Percentiles rank a stretch among this genome's conserved stretches.
phyloP scores from a whole-genome alignment of 2,113 vertebrate species.

The Sebastes fasciatus region DNA sequence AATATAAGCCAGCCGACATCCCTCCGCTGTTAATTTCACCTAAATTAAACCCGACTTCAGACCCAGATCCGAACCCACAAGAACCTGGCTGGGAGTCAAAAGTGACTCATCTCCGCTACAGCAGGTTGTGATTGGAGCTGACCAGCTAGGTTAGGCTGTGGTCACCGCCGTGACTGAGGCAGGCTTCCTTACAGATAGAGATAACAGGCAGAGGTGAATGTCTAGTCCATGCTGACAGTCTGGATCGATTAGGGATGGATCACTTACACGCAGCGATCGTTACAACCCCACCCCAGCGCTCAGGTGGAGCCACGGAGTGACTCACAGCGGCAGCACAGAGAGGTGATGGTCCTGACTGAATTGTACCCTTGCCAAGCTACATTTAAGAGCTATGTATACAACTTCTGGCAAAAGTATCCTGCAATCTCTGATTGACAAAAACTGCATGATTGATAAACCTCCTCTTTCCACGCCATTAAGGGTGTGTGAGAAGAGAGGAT shows the following conservation, averaged over 20 bases:
- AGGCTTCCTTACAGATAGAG: slow-evolving; percentile 77
- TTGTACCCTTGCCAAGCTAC: slow-evolving; percentile 32
- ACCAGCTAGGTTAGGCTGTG: slow-evolving; percentile 82
- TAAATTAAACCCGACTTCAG: slow-evolving; percentile 59
- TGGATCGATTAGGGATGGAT: slow-evolving; percentile 84
- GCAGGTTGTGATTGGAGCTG: slow-evolving; percentile 80
- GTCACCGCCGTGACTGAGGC: slow-evolving; percentile 81
- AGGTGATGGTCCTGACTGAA: slow-evolving; percentile 61
- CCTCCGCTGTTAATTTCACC: slow-evolving; percentile 61
- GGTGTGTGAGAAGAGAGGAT: slow-evolving; percentile 56
- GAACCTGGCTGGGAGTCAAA: slow-evolving; percentile 31
- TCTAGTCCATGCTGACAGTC: slow-evolving; percentile 86
- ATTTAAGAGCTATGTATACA: slow-evolving; percentile 19
- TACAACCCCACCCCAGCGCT: slow-evolving; percentile 75
- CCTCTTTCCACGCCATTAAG: slow-evolving; percentile 61
- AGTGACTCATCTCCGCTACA: slow-evolving; percentile 58
- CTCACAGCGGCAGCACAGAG: slow-evolving; percentile 40
- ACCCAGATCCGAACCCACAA: slow-evolving; percentile 13
- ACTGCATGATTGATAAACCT: slow-evolving; percentile 67
- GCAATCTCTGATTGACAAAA: slow-evolving; percentile 58
- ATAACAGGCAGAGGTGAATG: slow-evolving; percentile 84
- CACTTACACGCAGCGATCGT: slow-evolving; percentile 82
- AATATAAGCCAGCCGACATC: slow-evolving; percentile 72
- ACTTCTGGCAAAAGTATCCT: slow-evolving; percentile 28
- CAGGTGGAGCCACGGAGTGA: slow-evolving; percentile 73